Evolutionary conservation across 2,113 vertebrate genomes (phyloP).

Genomic region (Ailuropoda melanoleuca): DNA sequence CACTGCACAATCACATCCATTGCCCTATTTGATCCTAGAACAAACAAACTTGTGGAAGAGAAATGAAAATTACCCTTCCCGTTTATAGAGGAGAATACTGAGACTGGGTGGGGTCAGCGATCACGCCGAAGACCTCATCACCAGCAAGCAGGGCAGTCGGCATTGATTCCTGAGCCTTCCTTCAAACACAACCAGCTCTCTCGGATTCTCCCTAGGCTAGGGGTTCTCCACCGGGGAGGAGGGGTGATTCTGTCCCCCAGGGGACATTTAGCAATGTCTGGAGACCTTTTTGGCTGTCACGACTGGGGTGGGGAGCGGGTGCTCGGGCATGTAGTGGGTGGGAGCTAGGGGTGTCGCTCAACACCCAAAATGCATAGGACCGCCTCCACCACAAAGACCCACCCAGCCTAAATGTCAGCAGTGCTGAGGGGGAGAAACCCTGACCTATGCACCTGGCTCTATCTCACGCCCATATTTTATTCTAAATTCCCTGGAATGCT

Average conservation of each 20-base stretch:
- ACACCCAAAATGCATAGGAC: too few relatives aligned
- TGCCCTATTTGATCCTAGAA: not conserved
- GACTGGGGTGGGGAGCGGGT: too few relatives aligned
- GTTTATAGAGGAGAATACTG: not conserved
- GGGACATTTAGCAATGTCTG: not conserved
- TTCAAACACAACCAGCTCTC: not conserved
- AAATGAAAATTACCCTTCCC: not conserved
- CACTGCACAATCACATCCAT: not conserved
- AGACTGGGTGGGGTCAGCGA: not conserved
- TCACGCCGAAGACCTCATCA: accelerated
- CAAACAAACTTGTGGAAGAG: not conserved
- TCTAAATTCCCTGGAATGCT: not conserved
- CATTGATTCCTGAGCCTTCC: accelerated
- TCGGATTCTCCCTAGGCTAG: not conserved
- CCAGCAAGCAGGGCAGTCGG: not conserved
- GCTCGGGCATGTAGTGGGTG: accelerated
- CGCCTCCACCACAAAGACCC: too few relatives aligned
- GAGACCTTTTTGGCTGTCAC: not conserved
- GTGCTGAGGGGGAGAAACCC: not conserved
- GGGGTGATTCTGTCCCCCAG: not conserved
- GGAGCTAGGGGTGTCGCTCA: not conserved
- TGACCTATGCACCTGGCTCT: accelerated
- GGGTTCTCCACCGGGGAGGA: not conserved
- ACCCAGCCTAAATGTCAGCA: not conserved
- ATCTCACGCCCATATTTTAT: accelerated